Conservation (phyloP, 2,888 invertebrate species). For the Dermolepida albohirtum region DNA sequence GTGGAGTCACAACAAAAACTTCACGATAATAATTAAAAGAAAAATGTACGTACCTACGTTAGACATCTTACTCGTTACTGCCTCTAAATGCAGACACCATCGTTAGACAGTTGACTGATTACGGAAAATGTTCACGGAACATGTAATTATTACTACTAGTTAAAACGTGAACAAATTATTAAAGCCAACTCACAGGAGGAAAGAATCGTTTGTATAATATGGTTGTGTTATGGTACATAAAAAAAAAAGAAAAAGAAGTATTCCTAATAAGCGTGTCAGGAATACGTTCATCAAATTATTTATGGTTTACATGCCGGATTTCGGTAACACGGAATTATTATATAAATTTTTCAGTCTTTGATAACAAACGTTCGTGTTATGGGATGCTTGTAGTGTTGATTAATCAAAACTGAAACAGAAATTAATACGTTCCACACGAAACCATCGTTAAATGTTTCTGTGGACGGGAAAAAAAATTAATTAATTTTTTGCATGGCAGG, state of each 20-base stretch:
- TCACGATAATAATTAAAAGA: too few species aligned
- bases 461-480: too few species aligned
- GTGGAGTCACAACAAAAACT: too few species aligned
- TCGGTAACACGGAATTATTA: slow-evolving; percentile 14
- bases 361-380: slow-evolving; percentile 12
- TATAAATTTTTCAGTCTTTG: slow-evolving; percentile 8
- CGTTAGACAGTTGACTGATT: slow-evolving; percentile 39
- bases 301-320: slow-evolving; percentile 23
- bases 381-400: slow-evolving; percentile 9
- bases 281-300: slow-evolving; percentile 31
- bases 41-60: neutral
- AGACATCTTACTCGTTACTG: slow-evolving; percentile 29
- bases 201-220: neutral
- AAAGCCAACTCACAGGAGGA: slow-evolving; percentile 25
- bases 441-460: too few species aligned
- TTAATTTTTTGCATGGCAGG: too few species aligned
- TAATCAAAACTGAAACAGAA: slow-evolving; percentile 24
- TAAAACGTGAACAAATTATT: slow-evolving; percentile 38
- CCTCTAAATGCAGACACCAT: slow-evolving; percentile 30
- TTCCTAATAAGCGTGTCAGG: slow-evolving; percentile 30
- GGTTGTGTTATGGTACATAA: neutral
- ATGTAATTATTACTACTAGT: slow-evolving; percentile 38
- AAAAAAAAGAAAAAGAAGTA: slow-evolving; percentile 8
- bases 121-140: slow-evolving; percentile 38
- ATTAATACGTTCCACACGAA: slow-evolving; percentile 6